Conservation (phyloP, 2,113 vertebrate genomes). For the Hippoglossus stenolepis region DNA sequence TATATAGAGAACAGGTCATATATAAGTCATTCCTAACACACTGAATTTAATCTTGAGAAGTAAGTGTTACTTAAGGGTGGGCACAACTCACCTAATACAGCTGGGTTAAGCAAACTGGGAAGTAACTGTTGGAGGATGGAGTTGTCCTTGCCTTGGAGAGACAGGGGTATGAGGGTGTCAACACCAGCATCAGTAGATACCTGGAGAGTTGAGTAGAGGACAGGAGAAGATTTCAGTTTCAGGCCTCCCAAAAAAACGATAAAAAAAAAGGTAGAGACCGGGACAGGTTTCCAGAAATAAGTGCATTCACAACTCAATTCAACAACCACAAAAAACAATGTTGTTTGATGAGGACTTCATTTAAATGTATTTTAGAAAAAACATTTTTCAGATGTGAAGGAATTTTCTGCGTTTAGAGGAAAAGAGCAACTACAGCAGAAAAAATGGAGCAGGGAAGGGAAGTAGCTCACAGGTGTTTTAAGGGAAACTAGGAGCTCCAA, state of each 20-base stretch:
- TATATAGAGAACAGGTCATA: neutral
- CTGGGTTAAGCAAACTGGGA: constrained; percentile 85
- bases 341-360: neutral
- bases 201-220: constrained; percentile 32
- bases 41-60: neutral
- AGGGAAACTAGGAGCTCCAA: constrained; percentile 14
- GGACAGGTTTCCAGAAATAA: neutral
- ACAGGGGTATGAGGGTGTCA: constrained; percentile 75
- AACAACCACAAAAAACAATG: too few relatives aligned
- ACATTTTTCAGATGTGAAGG: neutral
- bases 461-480: constrained; percentile 5
- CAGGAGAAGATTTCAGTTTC: neutral
- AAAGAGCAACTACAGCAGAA: neutral
- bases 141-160: constrained; percentile 82
- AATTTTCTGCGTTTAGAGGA: neutral
- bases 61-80: neutral
- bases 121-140: constrained; percentile 82
- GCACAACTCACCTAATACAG: constrained; percentile 82
- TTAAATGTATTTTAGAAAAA: constrained; percentile 10
- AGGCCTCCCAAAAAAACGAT: neutral
- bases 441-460: constrained; percentile 26
- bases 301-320: neutral
- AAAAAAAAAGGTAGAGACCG: neutral
- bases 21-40: neutral
- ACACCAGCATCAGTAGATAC: constrained; percentile 73